Evolutionary conservation across 2,113 vertebrate genomes (phyloP).

Genomic region (Trogon surrucura): DNA sequence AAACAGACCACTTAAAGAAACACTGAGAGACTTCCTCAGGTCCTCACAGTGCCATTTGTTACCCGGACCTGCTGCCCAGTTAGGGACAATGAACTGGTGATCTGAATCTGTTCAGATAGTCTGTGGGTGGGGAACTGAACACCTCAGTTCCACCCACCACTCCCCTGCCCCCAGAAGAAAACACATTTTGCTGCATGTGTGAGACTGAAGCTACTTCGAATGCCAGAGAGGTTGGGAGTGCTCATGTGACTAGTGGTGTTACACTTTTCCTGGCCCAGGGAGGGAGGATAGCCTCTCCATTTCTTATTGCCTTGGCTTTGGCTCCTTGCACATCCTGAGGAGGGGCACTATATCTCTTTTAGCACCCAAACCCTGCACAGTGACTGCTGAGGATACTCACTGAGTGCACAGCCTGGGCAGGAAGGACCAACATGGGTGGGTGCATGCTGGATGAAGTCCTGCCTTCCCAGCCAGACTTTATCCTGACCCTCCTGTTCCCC

Average conservation of each 20-base stretch:
- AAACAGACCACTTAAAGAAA: not conserved
- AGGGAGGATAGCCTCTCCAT: not conserved
- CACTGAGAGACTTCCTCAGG: not conserved
- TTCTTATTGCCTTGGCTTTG: not conserved
- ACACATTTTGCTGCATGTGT: fast-evolving
- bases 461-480: not conserved
- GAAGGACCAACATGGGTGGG: not conserved
- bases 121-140: not conserved
- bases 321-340: not conserved
- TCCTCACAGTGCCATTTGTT: not conserved
- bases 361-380: not conserved
- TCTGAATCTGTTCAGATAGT: not conserved
- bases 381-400: not conserved
- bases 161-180: not conserved
- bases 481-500: not conserved
- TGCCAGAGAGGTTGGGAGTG: not conserved
- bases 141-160: not conserved
- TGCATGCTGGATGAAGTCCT: not conserved
- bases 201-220: not conserved
- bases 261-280: not conserved
- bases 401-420: not conserved
- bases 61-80: not conserved
- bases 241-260: not conserved
- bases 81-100: not conserved
- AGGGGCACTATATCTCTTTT: not conserved